A percentile compares a stretch with the other conserved stretches of the same genome.
phyloP scores from a whole-genome alignment of 2,888 invertebrate species.

The Tortricodes alternella region DNA sequence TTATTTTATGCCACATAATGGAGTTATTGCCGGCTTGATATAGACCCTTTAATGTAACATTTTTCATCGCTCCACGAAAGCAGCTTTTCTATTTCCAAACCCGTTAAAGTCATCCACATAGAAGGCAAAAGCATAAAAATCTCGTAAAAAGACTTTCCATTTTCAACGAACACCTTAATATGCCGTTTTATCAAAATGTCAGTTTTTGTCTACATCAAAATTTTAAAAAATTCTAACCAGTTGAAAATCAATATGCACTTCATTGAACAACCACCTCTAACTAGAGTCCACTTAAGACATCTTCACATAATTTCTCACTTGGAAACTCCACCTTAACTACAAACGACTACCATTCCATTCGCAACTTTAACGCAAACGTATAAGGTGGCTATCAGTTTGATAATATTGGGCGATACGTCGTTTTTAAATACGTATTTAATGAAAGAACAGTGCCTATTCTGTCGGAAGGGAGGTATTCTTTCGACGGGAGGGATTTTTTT shows the following conservation, averaged over 20 bases:
- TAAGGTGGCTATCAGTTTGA: background rate
- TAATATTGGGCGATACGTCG: background rate
- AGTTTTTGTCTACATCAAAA: background rate
- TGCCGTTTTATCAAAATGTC: background rate
- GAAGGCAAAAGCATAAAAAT: too few species aligned
- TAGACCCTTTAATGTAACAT: too few species aligned
- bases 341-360: background rate
- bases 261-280: conserved; percentile 40
- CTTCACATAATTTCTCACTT: conserved; percentile 33
- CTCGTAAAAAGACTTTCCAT: too few species aligned
- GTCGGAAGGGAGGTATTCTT: conserved; percentile 28
- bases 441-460: conserved; percentile 28
- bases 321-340: background rate
- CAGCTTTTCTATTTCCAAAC: too few species aligned
- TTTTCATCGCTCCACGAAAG: too few species aligned
- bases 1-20: too few species aligned
- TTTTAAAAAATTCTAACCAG: conserved; percentile 10
- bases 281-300: conserved; percentile 40
- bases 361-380: background rate
- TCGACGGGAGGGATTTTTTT: conserved; percentile 25
- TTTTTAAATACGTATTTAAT: conserved; percentile 12
- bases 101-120: too few species aligned
- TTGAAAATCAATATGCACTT: conserved; percentile 47
- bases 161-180: background rate
- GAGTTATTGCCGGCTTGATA: too few species aligned